Base-by-base conservation (phyloP, 2,888 invertebrate genomes). In the Tubulanus polymorphus region DNA sequence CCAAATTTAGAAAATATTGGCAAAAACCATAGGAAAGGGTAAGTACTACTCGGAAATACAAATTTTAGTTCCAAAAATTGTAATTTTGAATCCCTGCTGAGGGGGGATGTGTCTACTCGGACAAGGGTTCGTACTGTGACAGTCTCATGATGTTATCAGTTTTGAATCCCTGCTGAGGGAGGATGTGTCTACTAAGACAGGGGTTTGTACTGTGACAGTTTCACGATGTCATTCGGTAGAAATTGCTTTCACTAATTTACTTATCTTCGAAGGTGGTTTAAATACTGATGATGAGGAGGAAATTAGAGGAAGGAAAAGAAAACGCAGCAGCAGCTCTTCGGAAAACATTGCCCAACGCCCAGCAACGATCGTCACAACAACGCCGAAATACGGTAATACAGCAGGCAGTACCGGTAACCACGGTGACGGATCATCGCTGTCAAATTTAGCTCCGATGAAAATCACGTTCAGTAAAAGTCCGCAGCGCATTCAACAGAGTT, bases 401-500 rank as follows among this genome's bases (percentile, higher is more conserved):
- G 67, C 72, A 3, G 60, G 69, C 12, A 64, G 67, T 46, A 63
- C 65, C 51, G 26, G 45, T 5, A 50, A 50, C 12, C 62, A 63
- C 18, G 49, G 62, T 6, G 63, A 69, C 20, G 63, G 65, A n/a
- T n/a, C n/a, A n/a, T n/a, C n/a, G n/a, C n/a, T n/a, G n/a, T n/a
- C n/a, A n/a, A n/a, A n/a, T n/a, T 58, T 69, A n/a, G 71, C 74
- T 2, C 73, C 74, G 0, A 71, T 74, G 59, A 73, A 73, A 55
- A 74, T 75, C 54, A 73, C 73, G 15, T 71, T 73, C 56, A 72
- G 70, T 54, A 75, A 75, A 56, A 72, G 71, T 56, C 73, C 73
- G 2, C 68, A 66, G 1, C 62, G 69, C 15, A 56, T 59, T 3
- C 59, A 59, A n/a, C n/a, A n/a, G 35, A 55, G 32, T n/a, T 51